Evolutionary conservation across 1,140 invertebrate genomes (phyloP).

Genomic region (Streblospio benedicti): DNA sequence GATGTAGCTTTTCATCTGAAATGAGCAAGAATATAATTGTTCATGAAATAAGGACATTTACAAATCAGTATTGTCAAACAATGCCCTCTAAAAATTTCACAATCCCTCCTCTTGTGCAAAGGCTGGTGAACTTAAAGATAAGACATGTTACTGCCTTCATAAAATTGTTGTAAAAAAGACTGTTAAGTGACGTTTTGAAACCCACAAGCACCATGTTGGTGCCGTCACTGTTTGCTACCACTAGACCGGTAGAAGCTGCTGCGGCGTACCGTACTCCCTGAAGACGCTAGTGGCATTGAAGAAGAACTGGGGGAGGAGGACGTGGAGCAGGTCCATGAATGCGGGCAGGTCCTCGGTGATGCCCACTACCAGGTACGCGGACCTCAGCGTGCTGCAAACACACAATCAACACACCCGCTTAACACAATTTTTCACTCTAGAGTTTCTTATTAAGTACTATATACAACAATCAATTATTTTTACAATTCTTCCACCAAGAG

Average conservation of each 20-base stretch:
- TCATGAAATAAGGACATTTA: not conserved
- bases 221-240: not conserved
- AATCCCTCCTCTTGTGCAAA: not conserved
- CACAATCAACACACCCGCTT: too few species aligned
- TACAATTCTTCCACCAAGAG: too few species aligned
- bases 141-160: not conserved
- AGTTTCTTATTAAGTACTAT: too few species aligned
- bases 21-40: not conserved
- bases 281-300: constrained; percentile 1
- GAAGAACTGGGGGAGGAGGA: constrained; percentile 5
- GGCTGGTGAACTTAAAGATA: not conserved
- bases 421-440: too few species aligned
- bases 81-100: not conserved
- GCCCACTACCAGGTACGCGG: constrained; percentile 1
- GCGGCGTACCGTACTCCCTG: not conserved
- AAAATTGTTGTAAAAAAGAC: not conserved
- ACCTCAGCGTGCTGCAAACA: too few species aligned
- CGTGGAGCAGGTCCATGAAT: constrained; percentile 8
- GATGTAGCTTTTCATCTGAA: not conserved
- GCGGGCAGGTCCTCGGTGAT: constrained; percentile 5
- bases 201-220: not conserved
- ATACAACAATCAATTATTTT: too few species aligned
- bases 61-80: not conserved
- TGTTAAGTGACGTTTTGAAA: not conserved
- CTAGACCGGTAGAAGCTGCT: not conserved